Evolutionary conservation across 2,888 invertebrate species (phyloP).

Genomic region (Griposia aprilina): DNA sequence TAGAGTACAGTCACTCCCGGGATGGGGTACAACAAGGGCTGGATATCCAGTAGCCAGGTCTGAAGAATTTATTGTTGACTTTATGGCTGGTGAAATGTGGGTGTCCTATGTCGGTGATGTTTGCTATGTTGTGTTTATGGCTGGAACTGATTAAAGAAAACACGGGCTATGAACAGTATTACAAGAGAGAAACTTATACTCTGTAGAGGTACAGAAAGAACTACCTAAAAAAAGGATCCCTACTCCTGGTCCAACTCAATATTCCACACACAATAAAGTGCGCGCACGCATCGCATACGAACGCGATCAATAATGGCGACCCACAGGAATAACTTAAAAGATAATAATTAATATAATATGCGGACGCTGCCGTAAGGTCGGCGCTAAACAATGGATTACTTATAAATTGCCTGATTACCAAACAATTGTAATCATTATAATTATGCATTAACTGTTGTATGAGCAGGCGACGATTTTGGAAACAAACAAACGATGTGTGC

Average conservation of each 20-base stretch:
- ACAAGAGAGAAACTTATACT: not conserved
- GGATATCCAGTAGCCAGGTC: too few relatives aligned
- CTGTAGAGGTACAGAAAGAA: not conserved
- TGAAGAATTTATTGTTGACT: too few relatives aligned
- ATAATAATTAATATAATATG: constrained; percentile 71
- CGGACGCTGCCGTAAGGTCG: constrained; percentile 59
- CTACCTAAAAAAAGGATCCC: not conserved
- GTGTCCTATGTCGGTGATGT: too few relatives aligned
- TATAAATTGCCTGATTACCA: constrained; percentile 60
- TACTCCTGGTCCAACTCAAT: constrained; percentile 62
- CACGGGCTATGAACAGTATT: not conserved
- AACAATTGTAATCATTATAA: constrained; percentile 50
- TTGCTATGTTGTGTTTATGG: too few relatives aligned
- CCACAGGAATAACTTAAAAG: constrained; percentile 67
- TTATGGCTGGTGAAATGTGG: too few relatives aligned
- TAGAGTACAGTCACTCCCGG: too few relatives aligned
- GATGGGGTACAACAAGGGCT: too few relatives aligned
- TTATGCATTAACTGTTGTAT: constrained; percentile 38
- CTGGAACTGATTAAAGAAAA: too few relatives aligned
- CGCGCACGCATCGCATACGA: constrained; percentile 68
- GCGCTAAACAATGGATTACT: constrained; percentile 65
- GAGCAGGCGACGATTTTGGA: constrained; percentile 30
- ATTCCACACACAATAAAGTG: constrained; percentile 65
- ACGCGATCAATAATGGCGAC: constrained; percentile 63
- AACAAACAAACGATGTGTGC: constrained; percentile 43